Base-by-base conservation (phyloP, 1,140 invertebrate genomes). In the Drosophila sechellia region DNA sequence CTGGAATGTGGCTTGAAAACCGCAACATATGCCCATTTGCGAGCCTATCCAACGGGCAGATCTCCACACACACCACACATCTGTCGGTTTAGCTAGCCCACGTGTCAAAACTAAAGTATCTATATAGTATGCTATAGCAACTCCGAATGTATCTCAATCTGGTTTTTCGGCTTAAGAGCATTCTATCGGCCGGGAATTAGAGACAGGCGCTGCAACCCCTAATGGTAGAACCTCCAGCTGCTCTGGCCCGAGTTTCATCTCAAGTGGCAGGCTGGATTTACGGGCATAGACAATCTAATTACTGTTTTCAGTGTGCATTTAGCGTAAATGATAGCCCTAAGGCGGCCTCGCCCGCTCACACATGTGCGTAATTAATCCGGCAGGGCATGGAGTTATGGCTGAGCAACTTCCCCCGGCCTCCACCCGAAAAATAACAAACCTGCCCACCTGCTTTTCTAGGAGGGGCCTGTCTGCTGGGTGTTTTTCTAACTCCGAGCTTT, bases 271-370 rank as follows among this genome's bases (percentile, higher is more conserved):
- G 22, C 57, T 79, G 64, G 70, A 83, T 83, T 81, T 81, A 54
- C 49, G 58, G 42, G 81, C 80, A 70, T 63, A 81, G 69, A 85
- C 73, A 85, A 81, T 81, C 78, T 86, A 87, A 87, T 87, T 86
- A 83, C 59, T 53, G 79, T 78, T 76, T 71, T 54, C 70, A 66
- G 69, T 75, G 81, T 81, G 81, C 81, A 81, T 87, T 87, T 68
- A 81, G 81, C 83, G 81, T 85, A 78, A 87, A 87, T 85, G 77
- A 84, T 77, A 85, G 68, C 46, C 53, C 55, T 35, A 48, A 50
- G 57, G 50, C 69, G 60, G 45, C 40, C 50, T 57, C 46, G 72
- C 48, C 50, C 57, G 3, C 39, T 40, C 49, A 60, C 61, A 76
- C 57, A 75, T 66, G 59, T 65, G 72, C 53, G 39, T 60, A 61